Evolutionary conservation across 2,113 vertebrate genomes (phyloP).

Genomic region (Limanda limanda): DNA sequence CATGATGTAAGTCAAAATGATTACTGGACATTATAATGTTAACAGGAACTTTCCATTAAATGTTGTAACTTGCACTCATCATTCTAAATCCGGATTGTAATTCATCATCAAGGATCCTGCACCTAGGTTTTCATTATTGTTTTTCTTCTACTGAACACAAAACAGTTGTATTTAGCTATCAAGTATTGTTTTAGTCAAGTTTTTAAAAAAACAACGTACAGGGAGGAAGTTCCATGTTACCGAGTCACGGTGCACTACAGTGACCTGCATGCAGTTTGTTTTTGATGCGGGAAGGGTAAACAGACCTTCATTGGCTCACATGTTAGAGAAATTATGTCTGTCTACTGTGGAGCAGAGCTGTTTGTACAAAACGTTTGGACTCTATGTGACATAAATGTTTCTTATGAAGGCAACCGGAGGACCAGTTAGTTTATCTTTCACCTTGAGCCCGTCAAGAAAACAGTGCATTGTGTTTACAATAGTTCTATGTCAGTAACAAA

Average conservation of each 20-base stretch:
- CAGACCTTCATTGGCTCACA: conserved; percentile 64
- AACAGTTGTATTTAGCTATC: background rate
- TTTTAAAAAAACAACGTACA: background rate
- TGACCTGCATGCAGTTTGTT: conserved; percentile 33
- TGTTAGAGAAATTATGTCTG: conserved; percentile 62
- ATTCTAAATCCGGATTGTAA: background rate
- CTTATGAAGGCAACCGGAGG: conserved; percentile 51
- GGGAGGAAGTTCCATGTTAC: conserved; percentile 10
- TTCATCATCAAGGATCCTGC: background rate
- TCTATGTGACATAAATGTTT: conserved; percentile 54
- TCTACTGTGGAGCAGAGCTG: conserved; percentile 46
- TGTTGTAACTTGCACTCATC: background rate
- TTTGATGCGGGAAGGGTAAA: conserved; percentile 52
- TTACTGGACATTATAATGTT: background rate
- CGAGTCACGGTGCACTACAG: conserved; percentile 14
- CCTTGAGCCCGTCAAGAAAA: conserved; percentile 62
- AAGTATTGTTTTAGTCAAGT: conserved; percentile 3
- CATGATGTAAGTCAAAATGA: too few relatives aligned
- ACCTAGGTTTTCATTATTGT: background rate
- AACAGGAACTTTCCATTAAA: background rate
- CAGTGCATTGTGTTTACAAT: conserved; percentile 53
- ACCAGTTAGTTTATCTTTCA: conserved; percentile 54
- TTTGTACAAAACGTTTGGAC: conserved; percentile 57
- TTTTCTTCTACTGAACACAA: background rate
- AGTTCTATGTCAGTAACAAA: conserved; percentile 43